Base-by-base conservation (phyloP, 2,888 invertebrate genomes). In the Camptogramma bilineatum region DNA sequence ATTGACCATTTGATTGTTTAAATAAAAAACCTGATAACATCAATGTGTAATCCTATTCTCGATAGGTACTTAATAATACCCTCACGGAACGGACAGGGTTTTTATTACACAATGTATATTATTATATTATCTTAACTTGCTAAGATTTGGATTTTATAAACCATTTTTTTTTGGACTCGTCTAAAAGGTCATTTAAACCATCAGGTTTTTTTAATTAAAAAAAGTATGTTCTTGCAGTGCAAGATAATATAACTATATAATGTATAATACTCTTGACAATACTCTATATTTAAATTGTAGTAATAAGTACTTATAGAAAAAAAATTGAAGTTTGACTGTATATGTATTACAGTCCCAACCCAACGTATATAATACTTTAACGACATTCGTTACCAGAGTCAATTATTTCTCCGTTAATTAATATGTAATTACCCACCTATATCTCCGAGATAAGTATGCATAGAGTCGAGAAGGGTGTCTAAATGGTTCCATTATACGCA, bases 311-410 rank as follows among this genome's bases (percentile, higher is more conserved):
- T 21, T 34, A 39, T 24, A 24, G 24, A 24, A 24, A 4, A 34
- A 21, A 34, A 16, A 17, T 58, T 31, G 16, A 21, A 21, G 51
- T 44, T 39, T 17, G 8, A 34, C n/a, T 58, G 28, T 24, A 44
- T 24, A 51, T 51, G 18, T 24, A n/a, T 46, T 39, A 39, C 21
- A 34, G 55, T 56, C 31, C 28, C 7, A 50, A 28, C 3, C 13
- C 7, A 50, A 28, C 3, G 16, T 8, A 44, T 31, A 52, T 7
- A 28, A 28, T 28, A 52, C 44, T 13, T n/a, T 28, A 28, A 51
- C n/a, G 44, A 28, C 18, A 13, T 51, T 51, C 17, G 17, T 50
- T 47, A 31, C 46, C 18, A 46, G 34, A 47, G 55, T 28, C 19
- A n/a, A 44, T 42, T 51, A 10, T 51, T 16, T 53, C 19, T 16